phyloP scores from a whole-genome alignment of 2,113 vertebrate species.

The Scalopus aquaticus region DNA sequence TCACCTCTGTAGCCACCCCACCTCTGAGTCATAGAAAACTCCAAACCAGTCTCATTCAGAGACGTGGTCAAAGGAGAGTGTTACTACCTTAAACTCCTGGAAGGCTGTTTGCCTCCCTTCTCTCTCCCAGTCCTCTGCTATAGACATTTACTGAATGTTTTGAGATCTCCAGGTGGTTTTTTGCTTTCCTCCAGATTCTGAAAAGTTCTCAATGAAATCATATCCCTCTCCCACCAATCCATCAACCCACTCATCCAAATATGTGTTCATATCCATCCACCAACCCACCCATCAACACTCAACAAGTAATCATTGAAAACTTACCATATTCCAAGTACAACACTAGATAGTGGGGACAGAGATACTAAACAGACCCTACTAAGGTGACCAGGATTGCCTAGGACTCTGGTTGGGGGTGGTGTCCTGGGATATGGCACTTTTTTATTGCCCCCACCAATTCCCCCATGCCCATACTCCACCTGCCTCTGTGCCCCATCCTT shows the following conservation, averaged over 20 bases:
- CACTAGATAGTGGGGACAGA: background rate
- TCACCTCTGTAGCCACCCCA: too few relatives aligned
- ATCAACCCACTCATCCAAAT: background rate
- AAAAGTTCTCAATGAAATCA: conserved; percentile 8
- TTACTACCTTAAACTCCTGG: background rate
- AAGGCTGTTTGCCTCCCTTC: background rate
- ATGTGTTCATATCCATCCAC: background rate
- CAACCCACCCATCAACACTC: background rate
- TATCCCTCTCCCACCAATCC: background rate
- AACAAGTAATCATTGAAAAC: background rate
- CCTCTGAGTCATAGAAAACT: background rate
- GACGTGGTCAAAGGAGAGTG: conserved; percentile 13
- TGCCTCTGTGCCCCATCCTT: too few relatives aligned
- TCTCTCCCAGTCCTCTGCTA: background rate
- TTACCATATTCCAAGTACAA: background rate
- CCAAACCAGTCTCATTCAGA: background rate
- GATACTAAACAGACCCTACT: background rate
- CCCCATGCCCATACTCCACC: too few relatives aligned
- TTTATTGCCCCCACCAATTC: too few relatives aligned
- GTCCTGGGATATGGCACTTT: background rate
- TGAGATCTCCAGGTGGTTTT: background rate
- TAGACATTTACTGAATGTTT: conserved; percentile 3
- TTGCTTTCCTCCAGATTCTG: background rate
- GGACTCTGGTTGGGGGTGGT: background rate
- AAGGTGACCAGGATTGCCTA: background rate